A percentile compares a stretch with the other conserved stretches of the same genome.
Conservation (phyloP, 2,888 invertebrate species). For the Agrotis ipsilon region DNA sequence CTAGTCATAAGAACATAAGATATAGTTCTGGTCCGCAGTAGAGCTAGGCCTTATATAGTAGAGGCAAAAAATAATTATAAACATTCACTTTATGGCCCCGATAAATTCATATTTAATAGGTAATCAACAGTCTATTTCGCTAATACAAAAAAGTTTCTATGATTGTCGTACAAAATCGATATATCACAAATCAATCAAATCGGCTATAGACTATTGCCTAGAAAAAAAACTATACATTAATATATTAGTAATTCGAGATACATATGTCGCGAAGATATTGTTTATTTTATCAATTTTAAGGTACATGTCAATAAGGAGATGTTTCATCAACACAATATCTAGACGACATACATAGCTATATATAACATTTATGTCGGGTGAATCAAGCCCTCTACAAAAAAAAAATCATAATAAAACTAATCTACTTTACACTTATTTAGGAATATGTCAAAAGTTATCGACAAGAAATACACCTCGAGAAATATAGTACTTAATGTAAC, state of each 20-base stretch:
- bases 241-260: conserved; percentile 80
- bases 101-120: conserved; percentile 51
- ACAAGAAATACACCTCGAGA: conserved; percentile 75
- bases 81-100: conserved; percentile 63
- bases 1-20: conserved; percentile 24
- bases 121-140: conserved; percentile 61
- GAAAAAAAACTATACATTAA: conserved; percentile 72
- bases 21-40: conserved; percentile 24
- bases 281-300: conserved; percentile 25
- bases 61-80: conserved; percentile 57
- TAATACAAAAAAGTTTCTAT: conserved; percentile 58
- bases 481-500: conserved; percentile 52
- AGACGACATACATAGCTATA: conserved; percentile 70
- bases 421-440: conserved; percentile 87
- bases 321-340: conserved; percentile 52
- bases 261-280: conserved; percentile 60
- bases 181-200: conserved; percentile 70
- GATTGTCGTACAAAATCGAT: conserved; percentile 70
- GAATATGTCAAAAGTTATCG: conserved; percentile 81
- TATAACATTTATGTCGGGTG: conserved; percentile 65
- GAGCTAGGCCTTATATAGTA: conserved; percentile 43
- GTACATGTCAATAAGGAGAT: conserved; percentile 29
- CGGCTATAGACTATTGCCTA: conserved; percentile 67
- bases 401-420: conserved; percentile 70
- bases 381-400: conserved; percentile 71